These are phyloP conservation scores for Hypomecis atomaria DNA, from an alignment of 2,888 invertebrate species.

Conservation along the genomic window DNA sequence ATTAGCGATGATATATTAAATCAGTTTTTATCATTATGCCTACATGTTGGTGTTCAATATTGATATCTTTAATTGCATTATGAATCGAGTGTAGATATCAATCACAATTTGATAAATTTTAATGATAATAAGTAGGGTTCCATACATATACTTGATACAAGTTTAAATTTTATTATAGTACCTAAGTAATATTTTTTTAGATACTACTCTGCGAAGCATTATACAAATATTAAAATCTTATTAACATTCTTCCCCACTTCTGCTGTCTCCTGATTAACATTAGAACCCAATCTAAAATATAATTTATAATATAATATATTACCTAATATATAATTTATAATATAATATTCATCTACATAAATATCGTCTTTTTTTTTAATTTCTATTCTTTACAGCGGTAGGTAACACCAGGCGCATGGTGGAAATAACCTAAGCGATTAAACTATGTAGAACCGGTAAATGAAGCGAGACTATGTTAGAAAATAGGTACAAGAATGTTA, in stretches of 20 bases:
- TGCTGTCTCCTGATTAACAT: too few species aligned
- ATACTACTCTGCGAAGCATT: too few species aligned
- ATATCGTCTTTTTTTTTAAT: too few species aligned
- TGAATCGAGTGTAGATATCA: neutral
- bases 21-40: neutral
- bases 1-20: neutral
- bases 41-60: neutral
- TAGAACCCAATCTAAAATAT: too few species aligned
- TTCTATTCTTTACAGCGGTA: neutral
- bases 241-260: too few species aligned
- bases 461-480: neutral
- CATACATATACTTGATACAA: neutral
- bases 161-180: too few species aligned
- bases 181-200: neutral
- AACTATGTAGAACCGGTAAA: constrained; percentile 12
- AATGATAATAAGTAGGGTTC: neutral
- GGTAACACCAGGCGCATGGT: constrained; percentile 39
- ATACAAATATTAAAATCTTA: too few species aligned
- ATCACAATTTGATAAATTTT: constrained; percentile 7
- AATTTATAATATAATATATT: too few species aligned
- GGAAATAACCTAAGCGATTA: constrained; percentile 39
- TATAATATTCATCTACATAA: too few species aligned
- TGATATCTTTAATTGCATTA: constrained; percentile 19
- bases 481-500: neutral
- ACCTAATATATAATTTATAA: too few species aligned